Percentiles rank a stretch among this genome's conserved stretches.
Evolutionary conservation across 2,888 invertebrate species (phyloP).

Genomic region (Pantelozetes paolii): DNA sequence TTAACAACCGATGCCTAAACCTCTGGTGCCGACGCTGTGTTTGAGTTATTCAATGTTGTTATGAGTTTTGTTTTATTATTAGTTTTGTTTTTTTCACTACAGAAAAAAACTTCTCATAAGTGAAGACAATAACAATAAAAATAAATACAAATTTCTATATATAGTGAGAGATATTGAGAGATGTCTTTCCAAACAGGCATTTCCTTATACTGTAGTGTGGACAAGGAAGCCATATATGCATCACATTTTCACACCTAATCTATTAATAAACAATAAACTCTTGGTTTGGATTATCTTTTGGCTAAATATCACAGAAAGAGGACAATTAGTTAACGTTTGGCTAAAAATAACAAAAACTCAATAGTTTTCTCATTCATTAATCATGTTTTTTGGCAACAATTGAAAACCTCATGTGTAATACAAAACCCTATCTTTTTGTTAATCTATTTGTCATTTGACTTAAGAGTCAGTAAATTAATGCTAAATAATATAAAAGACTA

Average conservation of each 20-base stretch:
- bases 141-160: not conserved
- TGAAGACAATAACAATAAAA: constrained; percentile 19
- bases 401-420: not conserved
- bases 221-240: not conserved
- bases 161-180: not conserved
- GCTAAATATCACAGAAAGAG: not conserved
- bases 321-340: not conserved
- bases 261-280: constrained; percentile 2
- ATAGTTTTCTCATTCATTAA: not conserved
- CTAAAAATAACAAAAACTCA: constrained; percentile 15
- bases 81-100: not conserved
- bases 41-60: not conserved
- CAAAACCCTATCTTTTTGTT: not conserved
- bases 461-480: not conserved
- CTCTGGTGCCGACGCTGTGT: not conserved
- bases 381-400: constrained; percentile 12
- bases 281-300: not conserved
- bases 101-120: not conserved
- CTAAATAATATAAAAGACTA: not conserved
- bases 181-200: not conserved
- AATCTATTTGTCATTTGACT: not conserved
- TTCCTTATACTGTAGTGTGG: constrained; percentile 17
- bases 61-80: not conserved
- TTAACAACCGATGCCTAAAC: not conserved
- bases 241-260: constrained; percentile 15